These are phyloP conservation scores for Rhyacophila evoluta DNA, from an alignment of 2,888 invertebrate species.

Conservation along the genomic window DNA sequence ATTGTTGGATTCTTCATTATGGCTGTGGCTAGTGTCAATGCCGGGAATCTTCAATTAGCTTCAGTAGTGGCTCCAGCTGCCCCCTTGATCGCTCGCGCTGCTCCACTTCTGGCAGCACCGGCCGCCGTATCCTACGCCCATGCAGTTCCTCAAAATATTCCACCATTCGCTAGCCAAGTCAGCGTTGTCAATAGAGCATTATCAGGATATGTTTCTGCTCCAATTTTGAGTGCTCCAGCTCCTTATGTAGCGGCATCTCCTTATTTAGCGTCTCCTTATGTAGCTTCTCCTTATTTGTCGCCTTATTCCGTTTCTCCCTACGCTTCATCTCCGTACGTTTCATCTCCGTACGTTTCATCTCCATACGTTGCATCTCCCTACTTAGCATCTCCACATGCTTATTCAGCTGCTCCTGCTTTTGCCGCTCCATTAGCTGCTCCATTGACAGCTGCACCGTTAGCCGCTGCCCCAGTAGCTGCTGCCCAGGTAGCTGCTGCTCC, in stretches of 20 bases:
- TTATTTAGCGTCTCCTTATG: slow-evolving; percentile 58
- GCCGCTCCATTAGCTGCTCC: slow-evolving; percentile 60
- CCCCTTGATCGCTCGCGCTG: not conserved
- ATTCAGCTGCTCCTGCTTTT: slow-evolving; percentile 48
- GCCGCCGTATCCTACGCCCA: slow-evolving; percentile 46
- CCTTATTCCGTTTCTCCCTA: slow-evolving; percentile 51
- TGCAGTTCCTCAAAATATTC: slow-evolving; percentile 64
- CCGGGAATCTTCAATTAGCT: slow-evolving; percentile 56
- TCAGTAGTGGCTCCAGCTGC: not conserved
- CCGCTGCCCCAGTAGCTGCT: slow-evolving; percentile 62
- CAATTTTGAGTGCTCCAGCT: slow-evolving; percentile 57
- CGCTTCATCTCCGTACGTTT: slow-evolving; percentile 55
- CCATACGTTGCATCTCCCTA: slow-evolving; percentile 54
- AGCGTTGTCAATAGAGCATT: slow-evolving; percentile 67
- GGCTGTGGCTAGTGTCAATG: slow-evolving; percentile 56
- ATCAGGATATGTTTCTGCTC: slow-evolving; percentile 56
- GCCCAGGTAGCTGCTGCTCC: slow-evolving; percentile 61
- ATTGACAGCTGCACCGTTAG: slow-evolving; percentile 56
- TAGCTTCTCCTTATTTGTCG: slow-evolving; percentile 56
- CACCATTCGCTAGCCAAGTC: slow-evolving; percentile 73
- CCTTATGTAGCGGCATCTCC: slow-evolving; percentile 60
- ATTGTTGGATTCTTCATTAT: slow-evolving; percentile 53
- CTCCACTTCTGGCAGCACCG: slow-evolving; percentile 46
- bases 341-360: slow-evolving; percentile 55
- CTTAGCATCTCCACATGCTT: slow-evolving; percentile 52